Evolutionary conservation across 1,140 invertebrate species (phyloP), one percentile per base, ranked within the genome.

Genomic region (Zaprionus camerounensis): DNA sequence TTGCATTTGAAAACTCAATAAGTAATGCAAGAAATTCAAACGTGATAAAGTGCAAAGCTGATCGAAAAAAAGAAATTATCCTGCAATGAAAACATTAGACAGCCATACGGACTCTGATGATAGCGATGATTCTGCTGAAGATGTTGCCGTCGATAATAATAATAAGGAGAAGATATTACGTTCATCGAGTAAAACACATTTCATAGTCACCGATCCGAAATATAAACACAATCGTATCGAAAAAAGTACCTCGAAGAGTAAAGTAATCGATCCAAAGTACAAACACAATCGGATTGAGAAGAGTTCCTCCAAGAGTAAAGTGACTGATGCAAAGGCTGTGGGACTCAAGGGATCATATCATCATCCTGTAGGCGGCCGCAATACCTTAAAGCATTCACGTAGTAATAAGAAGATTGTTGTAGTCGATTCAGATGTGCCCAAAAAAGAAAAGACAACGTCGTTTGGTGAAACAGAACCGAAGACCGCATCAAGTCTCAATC

Each of bases 271-370:
- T 15, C 41, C 57, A 22, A 71, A 88, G 46, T 88, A 73, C 49
- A 80, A 80, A 38, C 72, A 86, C 49, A 85, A 86, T 76, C 78
- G 82, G 28, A 80, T 90, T 55, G 78, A 80, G 63, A 90, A 90
- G 65, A 90, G 85, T 68, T 79, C 78, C 4, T 90, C 85, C 1
- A 85, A 86, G 55, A 82, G 65, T 28, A 86, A 86, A 67, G 74
- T 90, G 6, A 49, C 49, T 5, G 62, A 71, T 12, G 41, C 57
- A n/a, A 71, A 55, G 11, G 28, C 76, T 12, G 26, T 56, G 12
- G 57, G 71, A 31, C 51, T 41, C n/a, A 65, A 55, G 24, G 64
- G n/a, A 57, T 34, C 31, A 3, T 56, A 13, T 34, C 51, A 11
- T 53, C 51, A 11, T 53, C 53, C 26, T 13, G 13, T 20, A 20